phyloP scores from a whole-genome alignment of 2,888 invertebrate genomes.

The Gasteruption jaculator region DNA sequence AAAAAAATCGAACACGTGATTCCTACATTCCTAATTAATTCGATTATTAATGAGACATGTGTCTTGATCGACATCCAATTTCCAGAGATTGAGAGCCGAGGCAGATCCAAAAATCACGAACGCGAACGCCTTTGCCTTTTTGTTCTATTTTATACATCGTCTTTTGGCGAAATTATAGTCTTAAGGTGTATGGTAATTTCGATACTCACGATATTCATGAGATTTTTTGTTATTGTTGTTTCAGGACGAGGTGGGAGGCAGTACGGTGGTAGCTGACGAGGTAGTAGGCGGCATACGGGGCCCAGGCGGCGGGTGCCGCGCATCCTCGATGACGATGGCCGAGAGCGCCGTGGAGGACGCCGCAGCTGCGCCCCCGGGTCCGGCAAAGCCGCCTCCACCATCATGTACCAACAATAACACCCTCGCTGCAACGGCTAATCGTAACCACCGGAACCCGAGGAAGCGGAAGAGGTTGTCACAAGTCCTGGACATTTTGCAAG shows the following conservation, averaged over 20 bases:
- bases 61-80: too few relatives aligned
- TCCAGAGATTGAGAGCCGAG: too few relatives aligned
- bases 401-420: slow-evolving; percentile 59
- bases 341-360: slow-evolving; percentile 62
- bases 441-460: slow-evolving; percentile 64
- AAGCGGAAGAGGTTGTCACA: slow-evolving; percentile 77
- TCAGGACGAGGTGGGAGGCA: slow-evolving; percentile 47
- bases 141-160: too few relatives aligned
- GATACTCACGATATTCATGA: too few relatives aligned
- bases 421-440: slow-evolving; percentile 60
- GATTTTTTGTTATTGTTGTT: slow-evolving; percentile 30
- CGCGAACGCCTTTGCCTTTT: too few relatives aligned
- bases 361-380: slow-evolving; percentile 58
- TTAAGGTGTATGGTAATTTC: too few relatives aligned
- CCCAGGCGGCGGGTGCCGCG: slow-evolving; percentile 53
- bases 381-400: slow-evolving; percentile 51
- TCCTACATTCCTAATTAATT: too few relatives aligned
- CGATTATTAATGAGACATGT: too few relatives aligned
- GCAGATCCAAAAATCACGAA: too few relatives aligned
- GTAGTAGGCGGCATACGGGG: slow-evolving; percentile 48
- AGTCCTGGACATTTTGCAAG: slow-evolving; percentile 71
- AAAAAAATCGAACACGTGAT: too few relatives aligned
- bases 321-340: slow-evolving; percentile 68
- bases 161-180: too few relatives aligned
- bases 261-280: slow-evolving; percentile 47